phyloP scores from a whole-genome alignment of 64 coral and sea anemone species.

The Pocillopora verrucosa region DNA sequence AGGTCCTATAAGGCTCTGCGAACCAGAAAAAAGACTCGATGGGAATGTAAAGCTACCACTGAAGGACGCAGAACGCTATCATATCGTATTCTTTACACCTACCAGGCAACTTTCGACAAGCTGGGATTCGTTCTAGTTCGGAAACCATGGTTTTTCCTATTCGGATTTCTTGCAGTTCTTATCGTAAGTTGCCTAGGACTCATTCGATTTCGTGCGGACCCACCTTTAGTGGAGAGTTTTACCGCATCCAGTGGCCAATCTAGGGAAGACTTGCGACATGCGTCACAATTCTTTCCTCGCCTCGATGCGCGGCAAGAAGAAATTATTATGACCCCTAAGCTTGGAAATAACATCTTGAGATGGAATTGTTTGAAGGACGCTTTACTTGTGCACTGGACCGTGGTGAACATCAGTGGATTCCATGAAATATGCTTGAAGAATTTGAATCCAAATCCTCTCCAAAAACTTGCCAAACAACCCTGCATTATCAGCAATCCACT shows the following conservation, averaged over 20 bases:
- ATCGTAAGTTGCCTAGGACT: neutral
- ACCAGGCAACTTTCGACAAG: neutral
- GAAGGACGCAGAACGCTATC: neutral
- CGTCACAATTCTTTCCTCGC: neutral
- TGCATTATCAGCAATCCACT: slow-evolving; percentile 8
- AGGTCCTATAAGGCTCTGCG: neutral
- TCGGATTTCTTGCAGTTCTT: neutral
- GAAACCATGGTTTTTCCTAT: neutral
- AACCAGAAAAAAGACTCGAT: neutral
- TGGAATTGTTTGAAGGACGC: neutral
- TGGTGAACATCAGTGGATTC: neutral
- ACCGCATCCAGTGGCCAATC: neutral
- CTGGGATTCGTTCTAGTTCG: slow-evolving; percentile 1
- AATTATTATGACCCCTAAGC: slow-evolving; percentile 1
- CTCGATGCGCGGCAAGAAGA: slow-evolving; percentile 7
- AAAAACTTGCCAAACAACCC: neutral
- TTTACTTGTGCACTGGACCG: neutral
- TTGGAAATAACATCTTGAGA: neutral
- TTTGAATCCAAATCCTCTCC: neutral
- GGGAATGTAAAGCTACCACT: neutral
- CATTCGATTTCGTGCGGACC: neutral
- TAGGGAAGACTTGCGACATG: neutral
- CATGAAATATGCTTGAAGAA: neutral
- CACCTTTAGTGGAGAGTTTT: neutral
- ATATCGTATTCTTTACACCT: neutral